Conservation (phyloP, 1,140 invertebrate species). For the Drosophila varians region DNA sequence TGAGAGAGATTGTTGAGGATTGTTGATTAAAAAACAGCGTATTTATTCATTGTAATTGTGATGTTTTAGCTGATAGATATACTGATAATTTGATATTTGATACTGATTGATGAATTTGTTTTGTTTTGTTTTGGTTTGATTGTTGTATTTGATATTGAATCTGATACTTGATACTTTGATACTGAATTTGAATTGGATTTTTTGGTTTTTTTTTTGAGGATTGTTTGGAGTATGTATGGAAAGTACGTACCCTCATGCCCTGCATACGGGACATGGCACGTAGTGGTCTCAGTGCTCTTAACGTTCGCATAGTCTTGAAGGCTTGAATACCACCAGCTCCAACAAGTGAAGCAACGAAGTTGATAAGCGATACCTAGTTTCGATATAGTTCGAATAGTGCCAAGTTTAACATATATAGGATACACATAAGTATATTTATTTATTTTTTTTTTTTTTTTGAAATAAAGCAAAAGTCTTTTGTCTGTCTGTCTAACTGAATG, state of each 20-base stretch:
- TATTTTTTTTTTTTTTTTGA: conserved; percentile 11
- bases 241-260: conserved; percentile 97
- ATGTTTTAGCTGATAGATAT: conserved; percentile 45
- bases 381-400: conserved; percentile 81
- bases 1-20: conserved; percentile 18
- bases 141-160: conserved; percentile 18
- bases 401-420: conserved; percentile 72
- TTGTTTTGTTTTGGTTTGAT: too few relatives aligned
- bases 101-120: background rate
- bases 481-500: conserved; percentile 48
- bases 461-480: conserved; percentile 42
- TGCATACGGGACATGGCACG: conserved; percentile 98
- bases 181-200: conserved; percentile 38
- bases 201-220: conserved; percentile 31
- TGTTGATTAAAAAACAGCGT: conserved; percentile 12
- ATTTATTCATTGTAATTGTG: conserved; percentile 14
- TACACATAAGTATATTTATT: conserved; percentile 2
- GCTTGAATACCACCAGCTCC: conserved; percentile 98
- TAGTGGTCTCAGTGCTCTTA: conserved; percentile 96
- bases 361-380: conserved; percentile 96
- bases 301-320: conserved; percentile 98
- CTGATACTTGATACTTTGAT: conserved; percentile 34
- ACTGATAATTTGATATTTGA: conserved; percentile 20
- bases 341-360: conserved; percentile 96
- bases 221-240: conserved; percentile 69